phyloP scores from a whole-genome alignment of 2,797 vertebrate genomes.

The Enteromius anoplus region DNA sequence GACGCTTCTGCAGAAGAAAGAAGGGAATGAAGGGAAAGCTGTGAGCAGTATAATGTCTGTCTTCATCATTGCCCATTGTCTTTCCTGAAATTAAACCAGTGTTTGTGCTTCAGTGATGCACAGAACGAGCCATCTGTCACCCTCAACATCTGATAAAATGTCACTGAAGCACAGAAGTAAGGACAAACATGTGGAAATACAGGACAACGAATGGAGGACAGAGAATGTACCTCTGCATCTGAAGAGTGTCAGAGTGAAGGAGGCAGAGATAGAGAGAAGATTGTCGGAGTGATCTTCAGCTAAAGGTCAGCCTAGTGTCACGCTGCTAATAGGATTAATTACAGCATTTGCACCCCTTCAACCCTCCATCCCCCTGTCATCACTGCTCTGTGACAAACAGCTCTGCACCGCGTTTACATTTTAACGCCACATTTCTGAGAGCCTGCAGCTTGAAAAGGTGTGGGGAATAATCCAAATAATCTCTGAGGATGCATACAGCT shows the following conservation, averaged over 20 bases:
- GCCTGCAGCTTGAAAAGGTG: slow-evolving; percentile 36
- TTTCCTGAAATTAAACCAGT: slow-evolving; percentile 74
- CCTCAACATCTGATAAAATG: not conserved
- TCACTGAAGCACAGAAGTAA: slow-evolving; percentile 22
- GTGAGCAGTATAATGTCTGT: slow-evolving; percentile 11
- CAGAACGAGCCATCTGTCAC: slow-evolving; percentile 77
- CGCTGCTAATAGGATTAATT: slow-evolving; percentile 53
- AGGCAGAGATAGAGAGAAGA: not conserved
- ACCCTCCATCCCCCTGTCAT: slow-evolving; percentile 4
- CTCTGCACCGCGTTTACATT: slow-evolving; percentile 7
- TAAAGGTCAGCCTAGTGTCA: slow-evolving; percentile 52
- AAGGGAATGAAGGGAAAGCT: slow-evolving; percentile 28
- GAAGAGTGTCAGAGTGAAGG: slow-evolving; percentile 19
- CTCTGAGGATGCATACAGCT: not conserved
- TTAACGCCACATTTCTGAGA: slow-evolving; percentile 3
- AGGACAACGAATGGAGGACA: not conserved
- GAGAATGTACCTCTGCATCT: not conserved
- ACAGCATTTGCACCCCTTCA: slow-evolving; percentile 35
- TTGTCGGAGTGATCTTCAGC: slow-evolving; percentile 16
- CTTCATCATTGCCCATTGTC: slow-evolving; percentile 56
- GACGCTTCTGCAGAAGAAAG: slow-evolving; percentile 26
- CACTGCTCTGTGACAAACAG: slow-evolving; percentile 16
- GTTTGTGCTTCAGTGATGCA: slow-evolving; percentile 63
- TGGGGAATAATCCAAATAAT: slow-evolving; percentile 12
- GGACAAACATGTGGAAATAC: not conserved